These are phyloP conservation scores for Ginglymostoma cirratum DNA, from an alignment of 2,113 vertebrate genomes.

Conservation along the genomic window DNA sequence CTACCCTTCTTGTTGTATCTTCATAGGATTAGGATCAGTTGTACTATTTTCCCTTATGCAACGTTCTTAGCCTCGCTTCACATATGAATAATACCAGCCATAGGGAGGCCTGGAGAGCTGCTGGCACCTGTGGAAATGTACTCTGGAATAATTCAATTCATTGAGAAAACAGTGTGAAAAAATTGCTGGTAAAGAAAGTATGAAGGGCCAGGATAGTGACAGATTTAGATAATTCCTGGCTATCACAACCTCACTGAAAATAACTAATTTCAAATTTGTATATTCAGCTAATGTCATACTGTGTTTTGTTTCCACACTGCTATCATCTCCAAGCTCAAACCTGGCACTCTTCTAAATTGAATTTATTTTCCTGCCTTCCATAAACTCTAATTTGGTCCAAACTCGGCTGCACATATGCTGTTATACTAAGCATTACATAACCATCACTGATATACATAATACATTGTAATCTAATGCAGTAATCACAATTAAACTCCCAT, in stretches of 20 bases:
- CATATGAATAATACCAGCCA: not conserved
- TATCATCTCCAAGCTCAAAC: not conserved
- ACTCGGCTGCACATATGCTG: not conserved
- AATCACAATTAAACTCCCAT: not conserved
- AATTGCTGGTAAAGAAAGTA: not conserved
- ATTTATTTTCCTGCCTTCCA: not conserved
- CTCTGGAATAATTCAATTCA: not conserved
- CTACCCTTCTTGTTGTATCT: not conserved
- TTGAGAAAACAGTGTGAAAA: not conserved
- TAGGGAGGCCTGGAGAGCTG: not conserved
- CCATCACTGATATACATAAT: not conserved
- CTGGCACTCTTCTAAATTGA: not conserved
- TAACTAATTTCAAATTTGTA: not conserved
- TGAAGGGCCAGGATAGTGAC: not conserved
- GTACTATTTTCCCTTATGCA: too few relatives aligned
- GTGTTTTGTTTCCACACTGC: not conserved
- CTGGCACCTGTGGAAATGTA: not conserved
- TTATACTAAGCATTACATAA: not conserved
- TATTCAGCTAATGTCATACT: not conserved
- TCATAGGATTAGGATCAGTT: not conserved
- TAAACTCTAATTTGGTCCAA: not conserved
- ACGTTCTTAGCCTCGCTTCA: not conserved
- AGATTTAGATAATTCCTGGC: not conserved
- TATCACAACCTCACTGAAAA: not conserved
- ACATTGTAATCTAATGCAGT: too few relatives aligned